Evolutionary conservation across 2,113 vertebrate genomes (phyloP).

Genomic region (Xiphias gladius): DNA sequence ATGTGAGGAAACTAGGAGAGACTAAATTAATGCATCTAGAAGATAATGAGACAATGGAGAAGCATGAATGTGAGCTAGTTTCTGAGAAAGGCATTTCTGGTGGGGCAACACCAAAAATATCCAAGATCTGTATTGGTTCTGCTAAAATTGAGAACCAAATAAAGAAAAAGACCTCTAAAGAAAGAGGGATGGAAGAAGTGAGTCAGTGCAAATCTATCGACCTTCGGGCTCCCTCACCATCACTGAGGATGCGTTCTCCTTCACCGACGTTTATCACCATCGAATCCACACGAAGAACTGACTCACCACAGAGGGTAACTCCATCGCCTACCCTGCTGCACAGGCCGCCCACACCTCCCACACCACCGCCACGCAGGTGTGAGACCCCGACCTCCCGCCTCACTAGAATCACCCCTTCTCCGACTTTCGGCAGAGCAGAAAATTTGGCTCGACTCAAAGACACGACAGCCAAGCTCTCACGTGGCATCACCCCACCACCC

Average conservation of each 20-base stretch:
- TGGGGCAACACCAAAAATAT: constrained; percentile 74
- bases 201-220: constrained; percentile 72
- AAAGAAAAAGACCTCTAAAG: constrained; percentile 71
- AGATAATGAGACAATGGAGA: constrained; percentile 80
- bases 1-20: constrained; percentile 80
- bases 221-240: constrained; percentile 79
- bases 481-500: constrained; percentile 79
- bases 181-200: constrained; percentile 74
- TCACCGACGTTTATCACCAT: constrained; percentile 92
- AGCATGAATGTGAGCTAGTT: constrained; percentile 76
- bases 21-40: constrained; percentile 79
- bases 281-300: constrained; percentile 86
- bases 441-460: constrained; percentile 89
- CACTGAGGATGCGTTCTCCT: constrained; percentile 84
- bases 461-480: constrained; percentile 88
- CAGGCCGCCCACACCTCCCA: constrained; percentile 79
- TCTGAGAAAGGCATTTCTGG: constrained; percentile 70
- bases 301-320: constrained; percentile 81
- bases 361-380: constrained; percentile 80
- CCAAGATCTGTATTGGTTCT: constrained; percentile 80
- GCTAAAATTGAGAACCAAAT: constrained; percentile 78
- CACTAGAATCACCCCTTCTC: constrained; percentile 83
- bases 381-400: constrained; percentile 80
- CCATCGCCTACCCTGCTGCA: constrained; percentile 80
- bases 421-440: constrained; percentile 86